Evolutionary conservation across 2,888 invertebrate species (phyloP), one percentile per base, ranked within the genome.

Genomic region (Crioceris asparagi): DNA sequence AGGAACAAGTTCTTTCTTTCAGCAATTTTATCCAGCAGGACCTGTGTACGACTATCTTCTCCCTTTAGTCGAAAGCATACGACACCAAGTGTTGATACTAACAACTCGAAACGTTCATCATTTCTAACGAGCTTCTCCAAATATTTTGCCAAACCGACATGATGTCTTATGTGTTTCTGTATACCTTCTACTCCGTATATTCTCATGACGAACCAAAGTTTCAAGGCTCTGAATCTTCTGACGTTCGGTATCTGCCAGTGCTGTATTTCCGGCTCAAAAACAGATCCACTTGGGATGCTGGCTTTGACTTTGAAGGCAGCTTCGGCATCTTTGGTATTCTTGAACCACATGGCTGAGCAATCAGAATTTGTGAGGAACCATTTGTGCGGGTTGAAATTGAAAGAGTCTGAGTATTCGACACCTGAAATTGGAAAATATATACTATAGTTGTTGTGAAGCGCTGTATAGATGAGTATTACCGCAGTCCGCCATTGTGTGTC

Each of bases 321-420:
- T 5, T 86, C 79, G 35, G 96, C 70, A 49, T 81, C 73, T 49
- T 76, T 77, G 3, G 84, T 75, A 59, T 94, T 79, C 55, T 79
- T 82, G 4, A 94, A 79, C 87, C 87, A 87, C 75, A 97, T 78
- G 1, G 90, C 83, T 0, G 92, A 91, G 56, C 94, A 94, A 61
- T 98, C 97, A 46, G 94, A 96, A 60, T 87, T 92, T 3, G 92
- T 83, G 39, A 92, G 72, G 68, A 97, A 72, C 83, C 93, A 94
- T 67, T 98, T 97, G 64, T 96, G 94, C 0, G 88, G 80, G 62
- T 98, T 98, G 44, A 93, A 80, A 61, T 91, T 91, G 53, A 94
- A 81, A 0, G 94, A 94, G 58, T 92, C 85, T 0, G 79, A 86
- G 38, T 75, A 74, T 61, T 96, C 76, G 4, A 87, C 61, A 1